Evolutionary conservation across 2,888 invertebrate species (phyloP), one percentile per base, ranked within the genome.

Genomic region (Eulithis prunata): DNA sequence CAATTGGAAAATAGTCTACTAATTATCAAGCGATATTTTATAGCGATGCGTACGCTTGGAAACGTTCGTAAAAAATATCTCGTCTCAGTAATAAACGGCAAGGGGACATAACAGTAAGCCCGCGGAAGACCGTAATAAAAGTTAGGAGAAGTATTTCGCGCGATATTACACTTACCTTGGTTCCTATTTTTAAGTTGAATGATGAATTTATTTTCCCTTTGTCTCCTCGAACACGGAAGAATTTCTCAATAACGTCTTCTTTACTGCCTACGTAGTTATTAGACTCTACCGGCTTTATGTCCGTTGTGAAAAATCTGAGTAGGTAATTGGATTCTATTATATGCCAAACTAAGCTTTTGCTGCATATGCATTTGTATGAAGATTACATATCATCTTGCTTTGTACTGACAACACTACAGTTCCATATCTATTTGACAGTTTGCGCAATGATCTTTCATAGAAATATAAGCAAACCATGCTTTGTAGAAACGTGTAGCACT

Each of bases 21-120:
- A 73, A 73, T 73, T 21, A 2, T 21, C 21, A 21, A 76, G 77
- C 72, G 74, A 70, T 74, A 75, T 76, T 79, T 81, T 80, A 83
- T 78, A 51, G 47, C 53, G 13, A 32, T 52, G 38, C 56, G 45
- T 78, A 77, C 72, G 71, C 73, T 75, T 75, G 70, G 68, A 69
- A 76, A 77, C 76, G 77, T 79, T 78, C 77, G 79, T 84, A 84
- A 84, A 86, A 85, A 83, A 83, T 84, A 83, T 86, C 82, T 85
- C 76, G 75, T 83, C 78, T 76, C 68, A 75, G 81, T 80, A 82
- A 82, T 84, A 84, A 85, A 85, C 76, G 78, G 74, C 70, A 74
- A 74, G 76, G 74, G 76, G 81, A 81, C 80, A 83, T 83, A 84
- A 84, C 84, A 83, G 78, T 76, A 77, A 79, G 79, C 80, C 74